Conservation (phyloP, 92 coral and sea anemone genomes). For the Porites rus region DNA sequence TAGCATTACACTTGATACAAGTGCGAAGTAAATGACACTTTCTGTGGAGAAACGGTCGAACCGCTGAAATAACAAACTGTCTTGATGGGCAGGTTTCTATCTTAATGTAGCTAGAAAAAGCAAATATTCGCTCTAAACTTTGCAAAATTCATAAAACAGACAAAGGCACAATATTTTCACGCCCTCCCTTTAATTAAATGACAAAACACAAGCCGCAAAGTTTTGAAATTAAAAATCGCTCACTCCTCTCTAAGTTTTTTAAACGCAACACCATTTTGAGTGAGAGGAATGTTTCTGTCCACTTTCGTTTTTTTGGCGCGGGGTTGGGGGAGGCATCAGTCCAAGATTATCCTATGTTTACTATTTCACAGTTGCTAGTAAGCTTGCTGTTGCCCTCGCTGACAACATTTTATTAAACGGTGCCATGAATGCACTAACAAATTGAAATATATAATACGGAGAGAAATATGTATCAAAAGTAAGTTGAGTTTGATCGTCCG, state of each 20-base stretch:
- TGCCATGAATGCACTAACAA: too few relatives aligned
- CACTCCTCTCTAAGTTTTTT: not conserved
- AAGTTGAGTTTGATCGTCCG: too few relatives aligned
- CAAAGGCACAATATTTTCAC: not conserved
- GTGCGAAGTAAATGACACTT: not conserved
- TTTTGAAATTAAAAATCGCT: not conserved
- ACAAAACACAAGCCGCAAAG: not conserved
- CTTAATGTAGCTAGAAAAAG: not conserved
- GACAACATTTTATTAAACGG: too few relatives aligned
- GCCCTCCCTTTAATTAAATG: not conserved
- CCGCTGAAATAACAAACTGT: constrained; percentile 2
- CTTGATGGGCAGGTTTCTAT: not conserved
- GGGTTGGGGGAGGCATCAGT: too few relatives aligned
- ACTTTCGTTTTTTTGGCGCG: too few relatives aligned
- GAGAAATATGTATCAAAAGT: too few relatives aligned
- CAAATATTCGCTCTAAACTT: not conserved
- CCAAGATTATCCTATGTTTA: too few relatives aligned
- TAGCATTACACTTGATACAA: not conserved
- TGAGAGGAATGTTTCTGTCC: too few relatives aligned
- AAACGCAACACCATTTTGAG: too few relatives aligned
- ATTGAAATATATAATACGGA: too few relatives aligned
- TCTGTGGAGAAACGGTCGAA: not conserved
- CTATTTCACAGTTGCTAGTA: too few relatives aligned
- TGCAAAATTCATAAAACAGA: not conserved
- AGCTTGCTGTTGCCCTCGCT: too few relatives aligned